These are phyloP conservation scores for Rhinogobio ventralis DNA, from an alignment of 2,797 vertebrate species.

Conservation along the genomic window DNA sequence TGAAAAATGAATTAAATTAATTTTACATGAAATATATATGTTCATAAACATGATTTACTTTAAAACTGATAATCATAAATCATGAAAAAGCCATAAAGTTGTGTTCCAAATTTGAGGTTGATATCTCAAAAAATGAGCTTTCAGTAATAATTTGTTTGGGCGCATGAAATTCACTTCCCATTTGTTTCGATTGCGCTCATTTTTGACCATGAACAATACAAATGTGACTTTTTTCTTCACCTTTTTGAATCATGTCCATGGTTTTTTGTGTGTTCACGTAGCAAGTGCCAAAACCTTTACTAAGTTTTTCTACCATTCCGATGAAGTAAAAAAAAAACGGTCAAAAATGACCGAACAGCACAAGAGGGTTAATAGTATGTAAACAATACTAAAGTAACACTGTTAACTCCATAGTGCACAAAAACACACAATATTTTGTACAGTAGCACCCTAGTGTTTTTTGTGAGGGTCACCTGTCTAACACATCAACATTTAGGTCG, in stretches of 20 bases:
- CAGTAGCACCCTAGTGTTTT: slow-evolving; percentile 25
- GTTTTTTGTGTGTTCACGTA: background rate
- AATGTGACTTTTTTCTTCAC: background rate
- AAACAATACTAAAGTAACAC: background rate
- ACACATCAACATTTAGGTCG: slow-evolving; percentile 10
- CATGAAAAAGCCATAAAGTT: background rate
- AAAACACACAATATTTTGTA: background rate
- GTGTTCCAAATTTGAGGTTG: background rate
- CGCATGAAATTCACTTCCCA: background rate
- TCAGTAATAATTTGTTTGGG: background rate
- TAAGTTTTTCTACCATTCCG: background rate
- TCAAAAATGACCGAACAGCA: background rate
- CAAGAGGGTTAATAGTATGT: background rate
- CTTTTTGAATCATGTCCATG: background rate
- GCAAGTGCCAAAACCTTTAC: background rate
- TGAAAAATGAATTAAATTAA: background rate
- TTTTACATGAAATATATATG: background rate
- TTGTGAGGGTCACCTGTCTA: slow-evolving; percentile 50
- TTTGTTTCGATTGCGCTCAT: background rate
- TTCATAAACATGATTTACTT: background rate
- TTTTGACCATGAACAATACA: background rate
- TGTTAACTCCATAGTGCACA: background rate
- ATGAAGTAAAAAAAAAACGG: background rate
- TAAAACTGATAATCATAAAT: background rate
- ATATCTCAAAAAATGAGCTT: background rate